Evolutionary conservation across 2,888 invertebrate genomes (phyloP).

Genomic region (Harpalus rubripes): DNA sequence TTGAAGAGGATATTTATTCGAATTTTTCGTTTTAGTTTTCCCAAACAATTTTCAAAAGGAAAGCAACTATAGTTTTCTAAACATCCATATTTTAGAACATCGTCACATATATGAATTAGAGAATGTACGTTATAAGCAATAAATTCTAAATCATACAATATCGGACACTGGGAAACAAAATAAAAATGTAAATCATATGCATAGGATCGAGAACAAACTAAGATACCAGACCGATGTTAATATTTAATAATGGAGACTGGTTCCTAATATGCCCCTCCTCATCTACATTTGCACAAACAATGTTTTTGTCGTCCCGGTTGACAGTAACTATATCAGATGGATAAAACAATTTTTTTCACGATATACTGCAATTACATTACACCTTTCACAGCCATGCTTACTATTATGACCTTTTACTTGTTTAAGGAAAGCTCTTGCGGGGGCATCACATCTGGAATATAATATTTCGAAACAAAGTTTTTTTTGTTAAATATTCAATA

Average conservation of each 20-base stretch:
- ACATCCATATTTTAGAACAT: no score
- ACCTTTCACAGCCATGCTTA: slow-evolving; percentile 29
- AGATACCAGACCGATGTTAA: not conserved
- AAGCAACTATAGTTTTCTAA: no score
- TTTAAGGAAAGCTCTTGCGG: slow-evolving; percentile 7
- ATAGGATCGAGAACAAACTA: slow-evolving; percentile 22
- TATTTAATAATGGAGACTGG: not conserved
- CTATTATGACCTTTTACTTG: no score
- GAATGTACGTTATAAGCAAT: not conserved
- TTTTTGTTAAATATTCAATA: slow-evolving; percentile 13
- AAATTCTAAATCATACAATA: not conserved
- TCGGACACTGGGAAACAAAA: not conserved
- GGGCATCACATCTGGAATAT: slow-evolving; percentile 27
- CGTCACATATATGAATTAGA: not conserved
- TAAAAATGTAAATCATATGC: slow-evolving; percentile 32
- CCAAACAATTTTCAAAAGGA: not conserved
- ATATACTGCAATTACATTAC: not conserved
- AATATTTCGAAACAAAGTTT: not conserved
- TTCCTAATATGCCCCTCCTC: not conserved
- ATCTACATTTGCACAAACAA: not conserved
- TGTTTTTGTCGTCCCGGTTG: not conserved
- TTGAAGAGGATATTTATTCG: no score
- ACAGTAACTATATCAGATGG: no score
- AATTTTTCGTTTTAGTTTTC: no score
- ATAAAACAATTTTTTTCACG: no score